phyloP scores from a whole-genome alignment of 1,140 invertebrate genomes.

The Diprion similis region DNA sequence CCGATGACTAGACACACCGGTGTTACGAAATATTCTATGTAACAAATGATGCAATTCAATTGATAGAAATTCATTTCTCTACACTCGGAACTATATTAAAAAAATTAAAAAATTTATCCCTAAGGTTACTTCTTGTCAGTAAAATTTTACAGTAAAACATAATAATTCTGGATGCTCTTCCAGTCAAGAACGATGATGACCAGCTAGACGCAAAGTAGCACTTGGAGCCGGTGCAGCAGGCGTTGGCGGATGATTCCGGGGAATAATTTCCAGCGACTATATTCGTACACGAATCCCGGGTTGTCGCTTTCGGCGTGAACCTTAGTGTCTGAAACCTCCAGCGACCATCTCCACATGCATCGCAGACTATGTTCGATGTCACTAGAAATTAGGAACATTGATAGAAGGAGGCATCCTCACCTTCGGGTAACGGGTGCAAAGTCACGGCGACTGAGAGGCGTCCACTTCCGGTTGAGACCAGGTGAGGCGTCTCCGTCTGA shows the following conservation, averaged over 20 bases:
- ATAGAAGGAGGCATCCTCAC: conserved; percentile 56
- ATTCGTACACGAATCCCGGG: not conserved
- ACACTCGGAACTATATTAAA: no score
- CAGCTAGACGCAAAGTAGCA: no score
- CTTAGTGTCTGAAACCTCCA: not conserved
- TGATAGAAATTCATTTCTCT: no score
- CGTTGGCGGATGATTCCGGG: not conserved
- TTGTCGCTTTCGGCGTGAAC: not conserved
- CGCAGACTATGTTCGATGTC: not conserved
- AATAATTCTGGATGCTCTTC: no score
- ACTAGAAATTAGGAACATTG: not conserved
- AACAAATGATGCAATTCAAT: no score
- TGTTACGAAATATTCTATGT: no score
- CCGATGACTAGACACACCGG: no score
- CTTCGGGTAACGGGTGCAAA: conserved; percentile 82
- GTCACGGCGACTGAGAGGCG: conserved; percentile 89
- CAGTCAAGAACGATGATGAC: no score
- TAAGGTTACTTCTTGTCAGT: no score
- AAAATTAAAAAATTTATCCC: no score
- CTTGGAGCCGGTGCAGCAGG: not conserved
- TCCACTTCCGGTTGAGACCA: conserved; percentile 88
- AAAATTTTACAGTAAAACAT: no score
- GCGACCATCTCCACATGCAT: not conserved
- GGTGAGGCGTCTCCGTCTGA: conserved; percentile 85
- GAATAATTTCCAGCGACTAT: not conserved